Conservation (phyloP, 2,113 vertebrate genomes). For the Muntiacus muntjak region DNA sequence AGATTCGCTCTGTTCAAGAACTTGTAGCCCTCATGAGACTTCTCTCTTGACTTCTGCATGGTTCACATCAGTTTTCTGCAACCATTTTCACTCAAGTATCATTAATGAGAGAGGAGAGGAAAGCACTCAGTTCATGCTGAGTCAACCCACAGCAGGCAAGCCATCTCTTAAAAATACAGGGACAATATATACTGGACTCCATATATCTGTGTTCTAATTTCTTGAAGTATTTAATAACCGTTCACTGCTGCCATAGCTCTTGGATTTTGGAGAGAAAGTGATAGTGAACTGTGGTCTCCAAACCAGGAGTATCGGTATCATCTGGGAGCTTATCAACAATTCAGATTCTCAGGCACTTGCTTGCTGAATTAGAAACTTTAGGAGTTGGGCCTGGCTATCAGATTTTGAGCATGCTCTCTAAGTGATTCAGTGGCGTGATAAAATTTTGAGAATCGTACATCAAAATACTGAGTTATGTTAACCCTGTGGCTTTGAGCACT, state of each 20-base stretch:
- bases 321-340: constrained; percentile 32
- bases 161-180: not conserved
- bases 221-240: constrained; percentile 17
- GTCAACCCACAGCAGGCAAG: not conserved
- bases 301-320: constrained; percentile 10
- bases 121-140: not conserved
- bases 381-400: not conserved
- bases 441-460: not conserved
- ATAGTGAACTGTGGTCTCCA: not conserved
- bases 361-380: not conserved
- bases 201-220: constrained; percentile 44
- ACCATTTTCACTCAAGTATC: not conserved
- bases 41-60: not conserved
- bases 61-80: not conserved
- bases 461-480: not conserved
- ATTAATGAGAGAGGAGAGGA: not conserved
- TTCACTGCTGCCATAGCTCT: not conserved
- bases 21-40: not conserved
- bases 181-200: not conserved
- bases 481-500: not conserved
- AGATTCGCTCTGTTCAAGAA: not conserved
- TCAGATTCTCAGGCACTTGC: not conserved
- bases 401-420: not conserved
- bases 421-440: not conserved
- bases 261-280: constrained; percentile 39